Base-by-base conservation (phyloP, 2,888 invertebrate genomes). In the Aphidius colemani region DNA sequence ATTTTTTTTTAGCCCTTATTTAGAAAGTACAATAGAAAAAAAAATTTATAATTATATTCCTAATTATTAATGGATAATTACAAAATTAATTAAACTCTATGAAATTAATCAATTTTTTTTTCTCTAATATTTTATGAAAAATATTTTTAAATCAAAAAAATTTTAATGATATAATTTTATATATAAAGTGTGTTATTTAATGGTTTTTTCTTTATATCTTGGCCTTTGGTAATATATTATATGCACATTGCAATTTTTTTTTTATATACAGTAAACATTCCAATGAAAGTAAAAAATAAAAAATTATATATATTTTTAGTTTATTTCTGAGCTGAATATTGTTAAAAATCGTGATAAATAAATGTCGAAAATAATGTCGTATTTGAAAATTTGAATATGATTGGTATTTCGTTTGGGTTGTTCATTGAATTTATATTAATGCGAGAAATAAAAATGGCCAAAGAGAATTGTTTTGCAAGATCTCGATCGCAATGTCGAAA, bases 401-500 rank as follows among this genome's bases (percentile, higher is more conserved):
- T 57, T 45, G 53, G 30, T 57, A 46, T 11, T 18, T 59, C 9
- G 40, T 49, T 41, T 8, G 2, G 6, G 8, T 13, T 18, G 8
- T 49, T 13, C 50, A 18, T 10, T 50, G 50, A n/a, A 57, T 57
- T 46, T 8, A 6, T 41, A 43, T 13, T 13, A 55, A 41, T 9
- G 55, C 55, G 55, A 43, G 43, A 46, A 57, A 30, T n/a, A 41
- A 7, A 59, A 46, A 41, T 59, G 57, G 62, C 51, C 57, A 62
- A 48, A 55, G 43, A 57, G 41, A 49, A 40, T 51, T 30, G 30
- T 30, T 30, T 30, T 5, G 30, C 30, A 30, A 30, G 30, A 30
- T 30, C 50, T 53, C 59, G 53, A 63, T 58, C 58, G 63, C 53
- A 63, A 58, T 58, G 58, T 59, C 58, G 63, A 51, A 53, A 53